phyloP scores from a whole-genome alignment of 2,113 vertebrate genomes.

The Pachycephala philippinensis region DNA sequence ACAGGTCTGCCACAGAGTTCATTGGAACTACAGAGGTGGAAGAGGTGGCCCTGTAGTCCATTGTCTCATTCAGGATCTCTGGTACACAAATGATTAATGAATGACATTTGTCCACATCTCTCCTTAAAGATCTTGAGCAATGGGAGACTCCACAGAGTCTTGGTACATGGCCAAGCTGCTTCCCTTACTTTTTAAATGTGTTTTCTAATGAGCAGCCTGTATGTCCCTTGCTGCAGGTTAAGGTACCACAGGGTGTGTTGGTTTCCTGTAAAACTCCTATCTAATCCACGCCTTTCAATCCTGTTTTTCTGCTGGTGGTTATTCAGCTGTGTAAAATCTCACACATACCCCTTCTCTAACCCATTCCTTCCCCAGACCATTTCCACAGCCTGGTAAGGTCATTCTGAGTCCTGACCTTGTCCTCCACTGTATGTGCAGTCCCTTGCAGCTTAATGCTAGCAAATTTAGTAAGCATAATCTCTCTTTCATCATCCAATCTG shows the following conservation, averaged over 20 bases:
- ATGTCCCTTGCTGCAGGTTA: background rate
- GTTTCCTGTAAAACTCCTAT: background rate
- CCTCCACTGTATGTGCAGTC: background rate
- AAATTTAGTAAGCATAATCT: background rate
- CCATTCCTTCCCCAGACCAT: background rate
- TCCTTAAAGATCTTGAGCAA: background rate
- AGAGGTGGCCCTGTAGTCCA: background rate
- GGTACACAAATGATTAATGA: background rate
- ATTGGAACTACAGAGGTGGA: background rate
- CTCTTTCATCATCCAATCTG: background rate
- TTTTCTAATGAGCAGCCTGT: background rate
- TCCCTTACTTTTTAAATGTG: background rate
- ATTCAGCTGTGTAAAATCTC: background rate
- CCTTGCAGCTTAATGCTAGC: background rate
- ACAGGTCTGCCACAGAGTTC: background rate
- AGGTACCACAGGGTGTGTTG: background rate
- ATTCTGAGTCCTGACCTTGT: background rate
- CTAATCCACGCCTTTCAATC: background rate
- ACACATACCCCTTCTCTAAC: fast-evolving
- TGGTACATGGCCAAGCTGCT: background rate
- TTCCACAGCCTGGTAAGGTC: background rate
- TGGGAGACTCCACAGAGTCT: background rate
- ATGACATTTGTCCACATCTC: background rate
- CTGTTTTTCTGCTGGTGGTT: background rate
- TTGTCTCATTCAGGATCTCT: background rate